These are phyloP conservation scores for Amazonetta brasiliensis DNA, from an alignment of 2,797 vertebrate species.

Conservation along the genomic window DNA sequence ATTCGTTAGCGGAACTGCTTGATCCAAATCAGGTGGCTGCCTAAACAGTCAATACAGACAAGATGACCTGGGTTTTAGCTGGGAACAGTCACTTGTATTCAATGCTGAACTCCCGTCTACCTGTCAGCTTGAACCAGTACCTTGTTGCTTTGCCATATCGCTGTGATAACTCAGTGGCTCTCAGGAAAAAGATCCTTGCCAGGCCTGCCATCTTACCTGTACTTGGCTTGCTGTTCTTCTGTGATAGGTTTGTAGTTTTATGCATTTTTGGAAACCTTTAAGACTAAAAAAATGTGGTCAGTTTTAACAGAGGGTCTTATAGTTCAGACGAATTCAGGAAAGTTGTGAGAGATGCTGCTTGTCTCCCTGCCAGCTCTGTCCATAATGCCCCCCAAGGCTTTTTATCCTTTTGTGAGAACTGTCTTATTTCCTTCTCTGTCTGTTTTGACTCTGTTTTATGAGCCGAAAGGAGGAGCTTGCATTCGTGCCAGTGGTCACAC, in stretches of 20 bases:
- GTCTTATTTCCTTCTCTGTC: background rate
- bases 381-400: background rate
- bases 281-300: fast-evolving
- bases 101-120: background rate
- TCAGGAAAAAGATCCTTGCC: background rate
- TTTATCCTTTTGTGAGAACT: background rate
- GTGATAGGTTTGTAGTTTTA: background rate
- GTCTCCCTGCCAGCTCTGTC: background rate
- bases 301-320: background rate
- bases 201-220: background rate
- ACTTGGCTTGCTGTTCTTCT: background rate
- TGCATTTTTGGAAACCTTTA: background rate
- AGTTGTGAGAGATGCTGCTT: background rate
- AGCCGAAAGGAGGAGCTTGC: background rate
- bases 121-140: background rate
- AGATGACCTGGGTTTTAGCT: background rate
- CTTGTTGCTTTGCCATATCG: background rate
- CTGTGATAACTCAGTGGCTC: background rate
- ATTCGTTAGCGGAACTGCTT: background rate
- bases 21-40: background rate
- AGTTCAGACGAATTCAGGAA: background rate
- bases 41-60: background rate
- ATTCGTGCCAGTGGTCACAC: background rate
- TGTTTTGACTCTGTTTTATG: background rate
- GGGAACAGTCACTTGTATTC: background rate